These are phyloP conservation scores for Tinea trinotella DNA, from an alignment of 2,888 invertebrate species.

Conservation along the genomic window DNA sequence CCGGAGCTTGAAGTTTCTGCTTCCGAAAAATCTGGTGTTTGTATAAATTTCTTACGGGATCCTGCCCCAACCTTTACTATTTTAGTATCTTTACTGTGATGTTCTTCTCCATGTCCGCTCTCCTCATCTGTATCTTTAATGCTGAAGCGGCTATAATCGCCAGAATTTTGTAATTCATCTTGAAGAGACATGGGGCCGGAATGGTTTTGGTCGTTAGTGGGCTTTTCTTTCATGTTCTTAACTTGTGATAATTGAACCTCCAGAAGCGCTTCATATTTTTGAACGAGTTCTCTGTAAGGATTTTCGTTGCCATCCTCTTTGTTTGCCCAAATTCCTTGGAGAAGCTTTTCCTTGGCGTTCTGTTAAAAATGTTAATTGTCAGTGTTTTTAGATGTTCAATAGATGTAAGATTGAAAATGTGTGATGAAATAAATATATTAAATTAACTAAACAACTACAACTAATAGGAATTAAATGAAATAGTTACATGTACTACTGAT, in stretches of 20 bases:
- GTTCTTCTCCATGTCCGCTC: conserved; percentile 74
- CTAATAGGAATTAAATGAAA: not conserved
- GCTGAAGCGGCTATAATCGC: conserved; percentile 77
- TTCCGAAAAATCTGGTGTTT: conserved; percentile 88
- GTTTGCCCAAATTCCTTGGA: conserved; percentile 67
- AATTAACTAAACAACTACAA: not conserved
- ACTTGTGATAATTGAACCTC: conserved; percentile 81
- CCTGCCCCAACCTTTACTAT: conserved; percentile 51
- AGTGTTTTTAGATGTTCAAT: conserved; percentile 14
- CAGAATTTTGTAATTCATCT: conserved; percentile 83
- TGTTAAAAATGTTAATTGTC: conserved; percentile 31
- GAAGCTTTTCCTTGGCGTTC: conserved; percentile 66
- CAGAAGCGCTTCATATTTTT: conserved; percentile 87
- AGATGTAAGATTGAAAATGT: conserved; percentile 10
- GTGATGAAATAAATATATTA: not conserved
- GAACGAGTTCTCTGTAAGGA: conserved; percentile 84
- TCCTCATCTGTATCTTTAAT: conserved; percentile 77
- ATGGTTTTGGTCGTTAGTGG: conserved; percentile 37
- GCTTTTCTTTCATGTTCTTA: conserved; percentile 59
- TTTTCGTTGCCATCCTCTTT: conserved; percentile 72
- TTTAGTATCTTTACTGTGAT: conserved; percentile 56
- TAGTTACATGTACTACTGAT: not conserved
- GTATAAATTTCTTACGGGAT: conserved; percentile 73
- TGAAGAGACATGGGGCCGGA: conserved; percentile 71
- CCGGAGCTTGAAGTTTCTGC: conserved; percentile 89